Conservation (phyloP, 1,140 invertebrate species). For the Venturia canescens region DNA sequence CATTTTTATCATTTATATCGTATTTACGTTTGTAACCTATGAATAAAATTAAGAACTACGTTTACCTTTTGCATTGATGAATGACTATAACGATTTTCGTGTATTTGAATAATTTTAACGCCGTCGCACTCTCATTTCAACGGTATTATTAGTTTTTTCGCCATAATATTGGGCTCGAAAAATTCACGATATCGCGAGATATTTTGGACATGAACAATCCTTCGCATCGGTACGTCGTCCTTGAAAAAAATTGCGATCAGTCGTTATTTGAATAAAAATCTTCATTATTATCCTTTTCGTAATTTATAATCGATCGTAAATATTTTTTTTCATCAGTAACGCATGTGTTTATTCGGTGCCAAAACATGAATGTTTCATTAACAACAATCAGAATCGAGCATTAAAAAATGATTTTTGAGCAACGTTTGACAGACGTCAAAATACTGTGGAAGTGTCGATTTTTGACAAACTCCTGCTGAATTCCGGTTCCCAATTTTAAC, state of each 20-base stretch:
- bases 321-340: too few species aligned
- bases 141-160: neutral
- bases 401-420: too few species aligned
- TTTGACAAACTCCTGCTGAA: too few species aligned
- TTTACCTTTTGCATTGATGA: constrained; percentile 68
- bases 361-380: too few species aligned
- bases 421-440: too few species aligned
- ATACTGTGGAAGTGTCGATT: too few species aligned
- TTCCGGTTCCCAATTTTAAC: too few species aligned
- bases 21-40: constrained; percentile 55
- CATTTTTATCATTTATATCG: constrained; percentile 26
- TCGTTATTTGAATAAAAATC: neutral
- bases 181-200: neutral
- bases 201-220: neutral
- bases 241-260: too few species aligned
- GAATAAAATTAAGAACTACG: constrained; percentile 66
- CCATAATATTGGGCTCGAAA: constrained; percentile 32
- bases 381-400: too few species aligned
- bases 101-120: constrained; percentile 47
- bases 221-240: neutral
- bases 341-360: too few species aligned
- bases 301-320: too few species aligned
- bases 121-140: constrained; percentile 4
- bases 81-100: constrained; percentile 68
- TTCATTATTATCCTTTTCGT: too few species aligned